These are phyloP conservation scores for Anthoscopus minutus DNA, from an alignment of 2,113 vertebrate genomes.

Conservation along the genomic window DNA sequence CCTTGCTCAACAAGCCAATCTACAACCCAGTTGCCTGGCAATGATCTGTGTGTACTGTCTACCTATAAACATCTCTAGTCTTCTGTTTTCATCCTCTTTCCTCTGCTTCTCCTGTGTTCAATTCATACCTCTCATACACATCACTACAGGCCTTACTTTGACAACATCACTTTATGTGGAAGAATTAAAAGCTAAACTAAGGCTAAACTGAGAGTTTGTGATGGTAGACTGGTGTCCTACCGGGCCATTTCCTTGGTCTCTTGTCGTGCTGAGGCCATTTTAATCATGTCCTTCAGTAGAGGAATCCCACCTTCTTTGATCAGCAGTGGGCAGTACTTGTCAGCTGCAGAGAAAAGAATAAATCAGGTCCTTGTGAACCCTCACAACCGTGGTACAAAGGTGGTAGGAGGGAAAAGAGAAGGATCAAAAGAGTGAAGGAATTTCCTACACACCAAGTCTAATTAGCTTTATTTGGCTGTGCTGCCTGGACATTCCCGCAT, in stretches of 20 bases:
- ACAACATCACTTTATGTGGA: neutral
- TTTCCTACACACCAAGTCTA: neutral
- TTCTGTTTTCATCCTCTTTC: neutral
- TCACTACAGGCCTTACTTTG: neutral
- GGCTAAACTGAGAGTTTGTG: neutral
- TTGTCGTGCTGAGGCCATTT: slow-evolving; percentile 82
- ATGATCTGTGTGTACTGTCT: neutral
- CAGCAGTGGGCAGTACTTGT: slow-evolving; percentile 94
- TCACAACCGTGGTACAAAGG: neutral
- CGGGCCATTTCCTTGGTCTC: slow-evolving; percentile 97
- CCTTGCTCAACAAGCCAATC: neutral
- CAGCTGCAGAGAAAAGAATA: slow-evolving; percentile 69
- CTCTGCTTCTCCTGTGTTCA: neutral
- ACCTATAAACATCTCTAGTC: neutral
- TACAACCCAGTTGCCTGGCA: neutral
- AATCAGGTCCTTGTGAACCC: neutral
- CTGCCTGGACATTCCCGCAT: neutral
- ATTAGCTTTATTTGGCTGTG: neutral
- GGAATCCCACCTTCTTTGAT: slow-evolving; percentile 91
- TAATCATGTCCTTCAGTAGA: slow-evolving; percentile 84
- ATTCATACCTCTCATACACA: neutral
- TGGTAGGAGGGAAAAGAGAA: neutral
- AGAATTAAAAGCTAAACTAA: neutral
- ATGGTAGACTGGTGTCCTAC: slow-evolving; percentile 61
- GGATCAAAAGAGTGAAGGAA: neutral